Conservation (phyloP, 2,113 vertebrate genomes). For the Hirundichthys speculiger region DNA sequence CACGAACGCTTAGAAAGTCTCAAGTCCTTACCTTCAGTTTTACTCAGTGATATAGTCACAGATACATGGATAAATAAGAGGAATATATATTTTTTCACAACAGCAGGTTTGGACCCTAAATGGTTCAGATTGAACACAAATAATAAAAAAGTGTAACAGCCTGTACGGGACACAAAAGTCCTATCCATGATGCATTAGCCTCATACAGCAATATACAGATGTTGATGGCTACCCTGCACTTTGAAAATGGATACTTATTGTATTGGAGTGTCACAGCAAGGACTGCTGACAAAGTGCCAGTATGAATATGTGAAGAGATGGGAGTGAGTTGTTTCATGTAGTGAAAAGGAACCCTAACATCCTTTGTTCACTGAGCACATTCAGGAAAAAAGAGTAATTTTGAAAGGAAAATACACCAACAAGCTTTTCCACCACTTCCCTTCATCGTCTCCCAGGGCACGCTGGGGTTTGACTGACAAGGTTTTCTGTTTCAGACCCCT, state of each 20-base stretch:
- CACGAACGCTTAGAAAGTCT: too few species aligned
- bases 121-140: too few species aligned
- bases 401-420: conserved; percentile 57
- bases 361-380: conserved; percentile 18
- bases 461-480: conserved; percentile 58
- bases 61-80: too few species aligned
- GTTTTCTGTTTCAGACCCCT: conserved; percentile 66
- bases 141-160: neutral
- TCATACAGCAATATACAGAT: neutral
- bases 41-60: too few species aligned
- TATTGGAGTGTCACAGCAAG: neutral
- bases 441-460: conserved; percentile 37
- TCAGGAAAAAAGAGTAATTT: conserved; percentile 49
- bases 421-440: conserved; percentile 27
- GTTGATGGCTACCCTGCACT: neutral
- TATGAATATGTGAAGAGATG: conserved; percentile 1
- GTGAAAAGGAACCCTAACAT: neutral
- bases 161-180: neutral
- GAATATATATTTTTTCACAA: too few species aligned
- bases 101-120: too few species aligned
- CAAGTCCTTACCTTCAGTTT: too few species aligned
- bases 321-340: conserved; percentile 4
- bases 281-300: neutral
- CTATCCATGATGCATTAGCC: neutral
- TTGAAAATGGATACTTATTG: neutral